Evolutionary conservation across 2,888 invertebrate species (phyloP), one percentile per base, ranked within the genome.

Genomic region (Chouioia cunea): DNA sequence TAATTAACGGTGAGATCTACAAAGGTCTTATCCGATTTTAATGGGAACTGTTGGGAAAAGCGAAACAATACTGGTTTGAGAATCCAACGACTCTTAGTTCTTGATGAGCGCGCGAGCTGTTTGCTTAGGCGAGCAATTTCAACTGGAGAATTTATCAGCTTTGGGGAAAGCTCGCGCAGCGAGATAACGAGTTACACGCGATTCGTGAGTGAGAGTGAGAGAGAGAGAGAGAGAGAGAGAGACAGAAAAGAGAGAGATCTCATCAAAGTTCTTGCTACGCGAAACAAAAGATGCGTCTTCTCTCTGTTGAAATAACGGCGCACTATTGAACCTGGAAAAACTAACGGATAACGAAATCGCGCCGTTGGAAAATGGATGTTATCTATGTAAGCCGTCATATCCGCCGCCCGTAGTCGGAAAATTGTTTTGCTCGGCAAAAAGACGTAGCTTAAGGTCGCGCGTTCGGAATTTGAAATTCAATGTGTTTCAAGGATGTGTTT

Each of bases 401-500:
- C 48, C 53, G 15, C 14, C 36, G n/a, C n/a, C n/a, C n/a, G 6
- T 36, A 36, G 36, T 6, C 4, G 36, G 15, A 27, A n/a, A 52
- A 46, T 47, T 46, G 59, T 59, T 67, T 67, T 58, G 48, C 50
- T 27, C 15, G n/a, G 43, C 23, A 16, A 23, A 52, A 59, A 59
- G 43, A 46, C 12, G 22, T 16, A 22, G 36, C 44, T 0, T 50
- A 4, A n/a, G 10, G 16, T 44, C 44, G 46, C 10, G 43, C n/a
- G 23, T 54, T 65, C 20, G 54, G 69, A 73, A 66, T 73, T 73
- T 73, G 73, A 73, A 73, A 66, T 65, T 73, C 65, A 73, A 69
- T 58, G 65, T 43, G 57, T 65, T 60, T 56, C 68, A 44, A 65
- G 65, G 65, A 56, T 57, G 36, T 65, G 23, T 70, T 70, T 56